These are phyloP conservation scores for Trialeurodes vaporariorum DNA, from an alignment of 1,140 invertebrate genomes.

Conservation along the genomic window DNA sequence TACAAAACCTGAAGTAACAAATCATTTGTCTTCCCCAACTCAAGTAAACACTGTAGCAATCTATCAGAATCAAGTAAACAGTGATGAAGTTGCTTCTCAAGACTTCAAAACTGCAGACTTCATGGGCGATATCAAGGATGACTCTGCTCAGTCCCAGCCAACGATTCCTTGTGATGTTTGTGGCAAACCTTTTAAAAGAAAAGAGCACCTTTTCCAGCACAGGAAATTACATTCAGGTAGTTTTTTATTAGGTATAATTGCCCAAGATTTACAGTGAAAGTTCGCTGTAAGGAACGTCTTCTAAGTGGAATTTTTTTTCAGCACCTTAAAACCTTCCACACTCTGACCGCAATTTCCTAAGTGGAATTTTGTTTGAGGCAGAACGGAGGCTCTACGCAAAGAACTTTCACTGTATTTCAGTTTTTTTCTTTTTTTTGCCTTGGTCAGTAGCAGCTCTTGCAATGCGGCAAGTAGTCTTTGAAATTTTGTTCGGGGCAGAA, in stretches of 20 bases:
- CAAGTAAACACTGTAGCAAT: not conserved
- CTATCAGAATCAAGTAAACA: not conserved
- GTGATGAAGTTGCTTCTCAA: not conserved
- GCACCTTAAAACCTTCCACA: no score
- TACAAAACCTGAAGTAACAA: not conserved
- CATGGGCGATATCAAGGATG: not conserved
- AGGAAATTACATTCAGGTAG: slow-evolving; percentile 50
- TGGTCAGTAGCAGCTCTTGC: no score
- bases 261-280: not conserved
- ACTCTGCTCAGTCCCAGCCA: not conserved
- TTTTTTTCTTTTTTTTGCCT: no score
- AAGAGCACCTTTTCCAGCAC: slow-evolving; percentile 49
- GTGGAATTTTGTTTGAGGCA: not conserved
- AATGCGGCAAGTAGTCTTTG: no score
- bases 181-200: slow-evolving; percentile 44
- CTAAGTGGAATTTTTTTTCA: no score
- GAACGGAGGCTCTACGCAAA: not conserved
- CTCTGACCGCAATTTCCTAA: no score
- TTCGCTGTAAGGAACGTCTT: not conserved
- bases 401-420: no score
- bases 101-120: not conserved
- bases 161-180: slow-evolving; percentile 40
- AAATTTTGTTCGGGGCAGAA: no score
- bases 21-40: not conserved
- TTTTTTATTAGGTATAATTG: not conserved